A percentile compares a stretch with the other conserved stretches of the same genome.
phyloP scores from a whole-genome alignment of 2,797 vertebrate genomes.

The Spinibarbus caldwelli region DNA sequence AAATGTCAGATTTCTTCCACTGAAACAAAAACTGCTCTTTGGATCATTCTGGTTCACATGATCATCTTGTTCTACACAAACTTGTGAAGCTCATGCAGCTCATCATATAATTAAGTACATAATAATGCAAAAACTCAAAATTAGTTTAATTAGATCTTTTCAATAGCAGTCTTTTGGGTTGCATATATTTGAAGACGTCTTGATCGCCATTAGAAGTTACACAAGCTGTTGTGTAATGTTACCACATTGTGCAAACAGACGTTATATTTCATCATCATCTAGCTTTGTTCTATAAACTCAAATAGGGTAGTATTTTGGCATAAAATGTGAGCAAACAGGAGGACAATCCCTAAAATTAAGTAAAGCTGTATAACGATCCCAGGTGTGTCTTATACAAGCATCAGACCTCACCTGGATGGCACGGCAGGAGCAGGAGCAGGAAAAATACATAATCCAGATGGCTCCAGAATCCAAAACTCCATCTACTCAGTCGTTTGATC shows the following conservation, averaged over 20 bases:
- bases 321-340: conserved; percentile 21
- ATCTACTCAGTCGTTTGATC: neutral
- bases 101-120: neutral
- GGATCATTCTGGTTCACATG: neutral
- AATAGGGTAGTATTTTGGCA: neutral
- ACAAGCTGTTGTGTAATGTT: neutral
- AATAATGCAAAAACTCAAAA: neutral
- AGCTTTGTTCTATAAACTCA: neutral
- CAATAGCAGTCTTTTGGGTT: neutral
- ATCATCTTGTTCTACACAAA: neutral
- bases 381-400: conserved; percentile 11
- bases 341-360: conserved; percentile 1
- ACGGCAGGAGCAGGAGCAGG: conserved; percentile 61
- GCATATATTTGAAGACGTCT: neutral
- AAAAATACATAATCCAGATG: conserved; percentile 49
- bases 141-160: neutral
- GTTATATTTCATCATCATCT: neutral
- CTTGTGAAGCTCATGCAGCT: neutral
- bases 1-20: neutral
- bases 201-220: conserved; percentile 9
- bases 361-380: neutral
- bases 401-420: conserved; percentile 61
- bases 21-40: neutral
- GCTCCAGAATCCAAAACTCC: neutral
- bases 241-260: neutral